Base-by-base conservation (phyloP, 1,140 invertebrate species). In the Lycorma delicatula region DNA sequence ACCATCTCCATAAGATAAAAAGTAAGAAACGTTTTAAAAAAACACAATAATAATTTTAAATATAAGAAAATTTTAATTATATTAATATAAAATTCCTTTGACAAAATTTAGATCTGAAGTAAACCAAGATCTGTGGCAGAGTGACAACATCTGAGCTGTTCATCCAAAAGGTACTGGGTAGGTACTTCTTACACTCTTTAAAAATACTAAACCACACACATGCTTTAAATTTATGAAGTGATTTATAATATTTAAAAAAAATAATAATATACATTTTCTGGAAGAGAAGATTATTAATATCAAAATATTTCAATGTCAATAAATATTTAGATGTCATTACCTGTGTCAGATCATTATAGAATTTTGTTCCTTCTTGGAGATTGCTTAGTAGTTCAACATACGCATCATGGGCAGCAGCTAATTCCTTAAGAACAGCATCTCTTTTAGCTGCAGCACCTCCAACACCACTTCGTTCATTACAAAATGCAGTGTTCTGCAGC, bases 311-410 rank as follows among this genome's bases (percentile, higher is more conserved):
- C 9, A 50, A 7, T 6, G 9, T 7, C 11, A 44, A 7, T 41
- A 5, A 54, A 12, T 9, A 5, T 44, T 25, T 6, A 53, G 16
- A 7, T 50, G 22, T 53, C 11, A 41, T 46, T 13, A 59, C 80
- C 72, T 84, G 82, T 1, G 96, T 98, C 59, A 99, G 78, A 74
- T 98, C 94, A 74, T 97, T 98, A 75, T 99, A 99, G 77, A 99
- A 99, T 77, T 98, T 98, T 12, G 87, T 87, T 56, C 95, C 96
- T 78, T 99, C 96, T 65, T 87, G 80, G 46, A 98, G 75, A 76
- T 98, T 97, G 63, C 79, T 84, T 56, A 86, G 84, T 20, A 99
- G 77, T 72, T 97, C 93, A 64, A 86, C 86, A 74, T 87, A 99
- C 60, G 86, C 85, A 75, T 97, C 96, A 73, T 90, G 86, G 16